Base-by-base conservation (phyloP, 2,113 vertebrate species). In the Salvator merianae region DNA sequence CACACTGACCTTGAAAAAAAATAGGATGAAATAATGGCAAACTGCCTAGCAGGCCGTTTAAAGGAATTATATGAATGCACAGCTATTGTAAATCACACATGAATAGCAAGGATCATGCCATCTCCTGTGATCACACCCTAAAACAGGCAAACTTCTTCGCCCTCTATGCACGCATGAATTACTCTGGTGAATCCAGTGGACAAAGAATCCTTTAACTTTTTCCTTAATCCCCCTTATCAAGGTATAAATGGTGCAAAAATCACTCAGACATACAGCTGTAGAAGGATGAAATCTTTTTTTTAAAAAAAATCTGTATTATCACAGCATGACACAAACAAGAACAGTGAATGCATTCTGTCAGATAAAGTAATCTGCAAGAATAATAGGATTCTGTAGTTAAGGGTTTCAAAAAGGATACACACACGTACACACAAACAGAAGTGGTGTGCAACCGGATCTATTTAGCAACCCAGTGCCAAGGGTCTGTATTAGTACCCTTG, bases 121-220 rank as follows among this genome's bases (percentile, higher is more conserved):
- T 93, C 91, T 91, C 91, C 85, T 91, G 88, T 86, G 77, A 91
- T 90, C 90, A 86, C 88, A 89, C 87, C 92, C 89, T 88, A 89
- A 84, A 93, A 93, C 83, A 92, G 87, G 86, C 90, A 87, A 83
- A 93, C 91, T 89, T 94, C 93, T 69, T 94, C 69, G 82, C 28
- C 84, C 90, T 88, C 94, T 93, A 93, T 88, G 90, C 92, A 94
- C 86, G 92, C 93, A 94, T 94, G 93, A 94, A 92, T 93, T 92
- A 90, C 84, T 93, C 93, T 88, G 89, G 90, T 93, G 92, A 94
- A 93, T 92, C 92, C 86, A 91, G 88, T 7, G 7, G 88, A 94
- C 94, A 94, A 94, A 94, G 92, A 86, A 90, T 87, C 84, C 93
- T 94, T 94, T 94, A 94, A 92, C 93, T 93, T 90, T 87, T 87